phyloP scores from a whole-genome alignment of 2,797 vertebrate genomes.

The Chaetodon trifasciatus region DNA sequence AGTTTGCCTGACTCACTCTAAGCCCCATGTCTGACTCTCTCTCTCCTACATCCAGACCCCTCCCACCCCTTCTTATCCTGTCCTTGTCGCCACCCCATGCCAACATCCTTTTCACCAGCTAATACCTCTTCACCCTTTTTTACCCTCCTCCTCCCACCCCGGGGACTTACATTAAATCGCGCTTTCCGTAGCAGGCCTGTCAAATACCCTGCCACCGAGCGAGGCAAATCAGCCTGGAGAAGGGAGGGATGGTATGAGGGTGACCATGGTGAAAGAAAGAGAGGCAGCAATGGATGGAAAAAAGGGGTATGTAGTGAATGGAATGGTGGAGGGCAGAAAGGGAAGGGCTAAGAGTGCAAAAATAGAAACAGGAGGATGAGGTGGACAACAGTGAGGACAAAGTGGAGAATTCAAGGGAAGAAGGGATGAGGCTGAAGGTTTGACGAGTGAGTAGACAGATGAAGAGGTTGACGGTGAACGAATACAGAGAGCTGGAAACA shows the following conservation, averaged over 20 bases:
- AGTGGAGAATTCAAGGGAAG: constrained; percentile 9
- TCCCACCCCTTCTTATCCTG: constrained; percentile 37
- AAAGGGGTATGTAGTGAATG: constrained; percentile 5
- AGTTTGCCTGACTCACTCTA: constrained; percentile 42
- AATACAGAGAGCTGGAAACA: constrained; percentile 6
- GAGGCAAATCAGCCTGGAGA: constrained; percentile 77
- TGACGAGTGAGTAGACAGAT: constrained; percentile 14
- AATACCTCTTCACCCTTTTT: constrained; percentile 80
- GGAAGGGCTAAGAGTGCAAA: constrained; percentile 11
- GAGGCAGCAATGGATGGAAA: constrained; percentile 33
- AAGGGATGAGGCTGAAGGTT: constrained; percentile 19
- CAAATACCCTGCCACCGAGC: constrained; percentile 77
- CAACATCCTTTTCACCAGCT: constrained; percentile 72
- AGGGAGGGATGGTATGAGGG: constrained; percentile 29
- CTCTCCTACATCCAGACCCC: constrained; percentile 62
- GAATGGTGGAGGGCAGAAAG: constrained; percentile 16
- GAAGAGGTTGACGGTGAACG: constrained; percentile 26
- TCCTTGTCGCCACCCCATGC: constrained; percentile 45
- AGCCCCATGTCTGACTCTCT: constrained; percentile 41
- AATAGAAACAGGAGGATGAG: constrained; percentile 39
- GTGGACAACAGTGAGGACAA: constrained; percentile 22
- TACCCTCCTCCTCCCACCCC: constrained; percentile 62
- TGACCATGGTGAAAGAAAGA: constrained; percentile 39
- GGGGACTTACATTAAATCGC: constrained; percentile 78
- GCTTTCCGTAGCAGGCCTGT: constrained; percentile 82